These are phyloP conservation scores for Setipinna tenuifilis DNA, from an alignment of 2,797 vertebrate species.

Conservation along the genomic window DNA sequence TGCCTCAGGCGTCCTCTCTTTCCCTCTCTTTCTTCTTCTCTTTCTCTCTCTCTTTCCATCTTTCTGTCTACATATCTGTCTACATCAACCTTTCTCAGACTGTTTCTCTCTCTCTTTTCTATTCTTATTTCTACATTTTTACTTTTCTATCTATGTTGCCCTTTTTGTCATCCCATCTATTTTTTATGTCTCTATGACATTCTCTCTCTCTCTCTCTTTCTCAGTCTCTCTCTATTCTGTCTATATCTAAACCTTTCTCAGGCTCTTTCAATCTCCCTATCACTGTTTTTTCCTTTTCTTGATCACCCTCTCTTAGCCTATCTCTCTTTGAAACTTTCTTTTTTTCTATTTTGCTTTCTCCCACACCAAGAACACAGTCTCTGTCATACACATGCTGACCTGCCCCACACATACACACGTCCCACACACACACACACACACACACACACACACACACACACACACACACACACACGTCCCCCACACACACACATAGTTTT, in stretches of 20 bases:
- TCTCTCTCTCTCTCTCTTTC: not conserved
- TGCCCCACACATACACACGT: not conserved
- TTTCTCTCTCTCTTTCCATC: not conserved
- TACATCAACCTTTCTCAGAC: not conserved
- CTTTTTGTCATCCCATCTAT: too few species aligned
- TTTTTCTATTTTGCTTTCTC: too few species aligned
- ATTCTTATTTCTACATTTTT: not conserved
- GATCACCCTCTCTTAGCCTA: too few species aligned
- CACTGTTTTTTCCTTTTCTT: too few species aligned
- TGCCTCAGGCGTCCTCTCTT: not conserved
- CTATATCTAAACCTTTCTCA: too few species aligned
- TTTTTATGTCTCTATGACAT: not conserved
- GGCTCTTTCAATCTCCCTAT: too few species aligned
- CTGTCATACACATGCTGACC: not conserved
- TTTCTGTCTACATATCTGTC: not conserved
- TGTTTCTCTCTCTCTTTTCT: not conserved
- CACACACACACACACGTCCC: not conserved
- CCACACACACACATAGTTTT: not conserved
- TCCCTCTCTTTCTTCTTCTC: not conserved
- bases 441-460: not conserved
- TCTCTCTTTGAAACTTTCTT: too few species aligned
- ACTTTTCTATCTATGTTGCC: too few species aligned
- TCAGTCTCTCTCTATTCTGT: too few species aligned
- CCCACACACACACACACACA: too few species aligned
- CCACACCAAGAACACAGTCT: not conserved